Percentiles rank a stretch among this genome's conserved stretches.
Conservation (phyloP, 2,888 invertebrate genomes). For the Charanyca ferruginea region DNA sequence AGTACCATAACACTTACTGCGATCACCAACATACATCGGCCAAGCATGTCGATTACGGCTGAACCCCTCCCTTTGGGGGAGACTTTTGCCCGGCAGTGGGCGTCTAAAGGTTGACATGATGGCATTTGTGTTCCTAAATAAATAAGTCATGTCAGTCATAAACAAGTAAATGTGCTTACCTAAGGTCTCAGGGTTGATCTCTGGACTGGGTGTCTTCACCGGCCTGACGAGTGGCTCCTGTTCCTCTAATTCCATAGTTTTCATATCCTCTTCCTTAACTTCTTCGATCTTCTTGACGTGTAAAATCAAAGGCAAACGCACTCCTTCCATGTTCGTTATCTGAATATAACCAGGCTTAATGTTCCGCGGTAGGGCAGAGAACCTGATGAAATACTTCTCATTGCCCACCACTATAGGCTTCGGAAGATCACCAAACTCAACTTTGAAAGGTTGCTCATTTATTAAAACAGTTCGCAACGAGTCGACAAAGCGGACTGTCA, state of each 20-base stretch:
- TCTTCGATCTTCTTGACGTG: conserved; percentile 64
- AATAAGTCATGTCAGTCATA: too few species aligned
- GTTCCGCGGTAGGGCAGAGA: conserved; percentile 94
- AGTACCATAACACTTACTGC: too few species aligned
- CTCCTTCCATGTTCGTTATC: conserved; percentile 94
- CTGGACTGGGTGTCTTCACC: conserved; percentile 82
- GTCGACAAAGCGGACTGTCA: conserved; percentile 95
- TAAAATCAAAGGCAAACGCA: conserved; percentile 63
- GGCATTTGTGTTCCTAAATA: too few species aligned
- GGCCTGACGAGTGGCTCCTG: conserved; percentile 67
- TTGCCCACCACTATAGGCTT: conserved; percentile 94
- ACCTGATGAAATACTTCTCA: conserved; percentile 95
- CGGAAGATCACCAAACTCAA: conserved; percentile 96
- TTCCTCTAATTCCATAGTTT: conserved; percentile 73
- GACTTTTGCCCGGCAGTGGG: too few species aligned
- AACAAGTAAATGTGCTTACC: conserved; percentile 69
- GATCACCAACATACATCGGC: too few species aligned
- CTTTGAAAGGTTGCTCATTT: conserved; percentile 94
- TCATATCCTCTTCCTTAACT: conserved; percentile 64
- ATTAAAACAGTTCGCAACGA: conserved; percentile 94
- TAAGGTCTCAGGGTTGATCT: conserved; percentile 77
- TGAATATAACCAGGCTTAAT: conserved; percentile 93
- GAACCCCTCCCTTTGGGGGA: too few species aligned
- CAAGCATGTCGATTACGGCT: too few species aligned
- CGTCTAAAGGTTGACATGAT: too few species aligned